Conservation (phyloP, 2,113 vertebrate genomes). For the Zeus faber region DNA sequence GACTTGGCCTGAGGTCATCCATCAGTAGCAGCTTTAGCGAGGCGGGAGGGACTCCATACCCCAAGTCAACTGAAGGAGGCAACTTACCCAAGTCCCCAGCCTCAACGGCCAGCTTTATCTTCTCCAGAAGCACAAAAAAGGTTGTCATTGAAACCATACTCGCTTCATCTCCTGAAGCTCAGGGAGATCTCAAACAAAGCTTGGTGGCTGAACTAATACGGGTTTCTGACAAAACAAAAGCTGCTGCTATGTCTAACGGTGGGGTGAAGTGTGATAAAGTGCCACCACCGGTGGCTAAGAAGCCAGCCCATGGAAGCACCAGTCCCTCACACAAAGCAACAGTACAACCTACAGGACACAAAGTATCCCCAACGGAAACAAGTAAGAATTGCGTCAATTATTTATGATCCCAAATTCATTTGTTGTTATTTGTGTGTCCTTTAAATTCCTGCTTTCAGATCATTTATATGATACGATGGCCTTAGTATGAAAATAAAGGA, state of each 20-base stretch:
- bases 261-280: slow-evolving; percentile 77
- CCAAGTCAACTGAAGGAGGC: too few relatives aligned
- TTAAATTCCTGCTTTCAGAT: too few relatives aligned
- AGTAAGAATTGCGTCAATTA: too few relatives aligned
- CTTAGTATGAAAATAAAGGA: too few relatives aligned
- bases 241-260: slow-evolving; percentile 40
- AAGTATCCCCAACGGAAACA: slow-evolving; percentile 41
- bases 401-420: too few relatives aligned
- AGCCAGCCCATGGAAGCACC: slow-evolving; percentile 69
- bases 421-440: too few relatives aligned
- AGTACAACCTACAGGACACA: slow-evolving; percentile 45
- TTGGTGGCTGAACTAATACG: slow-evolving; percentile 84
- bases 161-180: slow-evolving; percentile 72
- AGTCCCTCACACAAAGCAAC: slow-evolving; percentile 45
- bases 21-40: slow-evolving; percentile 26
- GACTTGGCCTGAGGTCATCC: slow-evolving; percentile 42
- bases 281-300: slow-evolving; percentile 92
- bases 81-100: slow-evolving; percentile 81
- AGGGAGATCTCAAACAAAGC: slow-evolving; percentile 80
- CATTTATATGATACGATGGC: too few relatives aligned
- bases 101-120: slow-evolving; percentile 94
- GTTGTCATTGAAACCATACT: slow-evolving; percentile 79
- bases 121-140: slow-evolving; percentile 87
- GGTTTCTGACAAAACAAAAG: slow-evolving; percentile 75
- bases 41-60: slow-evolving; percentile 43